Evolutionary conservation across 1,140 invertebrate species (phyloP), one percentile per base, ranked within the genome.

Genomic region (Calephelis nemesis): DNA sequence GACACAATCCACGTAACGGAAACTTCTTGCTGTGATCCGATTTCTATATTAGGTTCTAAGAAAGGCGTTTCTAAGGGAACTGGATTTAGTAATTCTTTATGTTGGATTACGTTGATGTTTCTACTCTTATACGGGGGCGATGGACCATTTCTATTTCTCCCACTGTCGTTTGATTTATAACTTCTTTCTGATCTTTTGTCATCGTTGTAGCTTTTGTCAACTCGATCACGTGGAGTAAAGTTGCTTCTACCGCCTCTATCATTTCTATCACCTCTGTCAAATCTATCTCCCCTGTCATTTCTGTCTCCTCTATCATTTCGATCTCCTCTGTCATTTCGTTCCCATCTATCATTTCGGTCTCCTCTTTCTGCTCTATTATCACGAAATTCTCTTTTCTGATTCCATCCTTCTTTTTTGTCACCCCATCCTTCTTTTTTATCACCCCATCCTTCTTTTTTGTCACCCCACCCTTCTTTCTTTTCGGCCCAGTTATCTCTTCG

Each of bases 1-100:
- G 87, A 87, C 47, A 91, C 84, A 9, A 89, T 88, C 88, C 88
- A 91, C 0, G 88, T 88, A 39, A 88, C 82, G 4, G 87, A 85
- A 0, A 91, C 85, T 65, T 91, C 88, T 48, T 87, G 88, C 68
- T 89, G 87, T 0, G 85, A 80, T 58, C 78, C 83, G 5, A 76
- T 69, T 70, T 87, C 85, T 2, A 91, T 76, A 0, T 72, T 71
- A 0, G 82, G 81, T 30, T 88, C 85, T 0, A 62, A 30, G 72
- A 82, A 91, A 0, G 73, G 73, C 0, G 83, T 81, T 0, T 79
- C 77, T 7, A 86, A 58, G 0, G 82, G 65, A 2, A 86, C 72
- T 0, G 88, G 88, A 13, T 83, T 66, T 9, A 77, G 42, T 2
- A 91, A 67, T 52, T 89, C 84, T 39, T 85, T 87, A 69, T 77